Evolutionary conservation across 2,888 invertebrate genomes (phyloP).

Genomic region (Arrhopalites spinosus): DNA sequence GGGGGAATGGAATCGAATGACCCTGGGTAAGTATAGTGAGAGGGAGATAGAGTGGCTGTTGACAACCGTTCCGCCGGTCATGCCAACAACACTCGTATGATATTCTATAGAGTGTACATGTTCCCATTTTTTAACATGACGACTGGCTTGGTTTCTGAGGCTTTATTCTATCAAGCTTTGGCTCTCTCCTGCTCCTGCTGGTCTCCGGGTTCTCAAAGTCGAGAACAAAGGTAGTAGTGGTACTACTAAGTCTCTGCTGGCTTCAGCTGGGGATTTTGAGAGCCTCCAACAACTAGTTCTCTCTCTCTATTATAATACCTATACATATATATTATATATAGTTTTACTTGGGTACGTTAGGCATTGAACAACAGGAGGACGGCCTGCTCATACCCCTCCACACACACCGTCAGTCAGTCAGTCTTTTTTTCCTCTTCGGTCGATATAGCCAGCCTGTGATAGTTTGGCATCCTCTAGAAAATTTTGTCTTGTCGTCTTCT

Average conservation of each 20-base stretch:
- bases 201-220: not conserved
- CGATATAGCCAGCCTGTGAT: conserved; percentile 1
- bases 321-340: too few relatives aligned
- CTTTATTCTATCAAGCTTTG: not conserved
- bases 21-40: conserved; percentile 6
- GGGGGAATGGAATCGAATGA: conserved; percentile 35
- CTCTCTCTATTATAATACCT: too few relatives aligned
- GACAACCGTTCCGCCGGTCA: conserved; percentile 30
- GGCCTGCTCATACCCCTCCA: not conserved
- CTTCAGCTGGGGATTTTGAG: not conserved
- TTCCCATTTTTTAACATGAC: not conserved
- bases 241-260: not conserved
- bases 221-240: not conserved
- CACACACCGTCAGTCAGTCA: conserved; percentile 6
- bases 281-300: not conserved
- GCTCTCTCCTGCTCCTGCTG: not conserved
- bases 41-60: conserved; percentile 27
- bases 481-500: too few relatives aligned
- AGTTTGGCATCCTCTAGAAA: conserved; percentile 23
- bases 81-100: not conserved
- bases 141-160: not conserved
- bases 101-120: not conserved
- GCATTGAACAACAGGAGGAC: too few relatives aligned
- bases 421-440: conserved; percentile 22
- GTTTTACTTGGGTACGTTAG: too few relatives aligned